Evolutionary conservation across 2,113 vertebrate genomes (phyloP).

Genomic region (Falcunculus frontatus): DNA sequence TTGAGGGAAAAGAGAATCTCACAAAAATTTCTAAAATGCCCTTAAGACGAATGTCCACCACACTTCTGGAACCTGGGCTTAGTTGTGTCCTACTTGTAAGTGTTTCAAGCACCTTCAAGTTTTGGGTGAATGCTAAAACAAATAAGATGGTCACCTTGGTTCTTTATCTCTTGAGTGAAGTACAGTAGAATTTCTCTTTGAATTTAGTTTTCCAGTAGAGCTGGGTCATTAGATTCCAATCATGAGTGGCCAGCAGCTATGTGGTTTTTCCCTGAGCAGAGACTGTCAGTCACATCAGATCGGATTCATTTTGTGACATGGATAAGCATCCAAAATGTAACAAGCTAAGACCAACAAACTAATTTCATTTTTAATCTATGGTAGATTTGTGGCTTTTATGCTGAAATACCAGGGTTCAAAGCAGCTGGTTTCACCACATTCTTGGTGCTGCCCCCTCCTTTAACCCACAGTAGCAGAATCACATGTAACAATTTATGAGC

Average conservation of each 20-base stretch:
- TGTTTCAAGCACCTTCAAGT: not conserved
- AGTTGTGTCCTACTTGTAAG: not conserved
- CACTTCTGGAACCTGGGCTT: not conserved
- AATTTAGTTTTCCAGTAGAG: not conserved
- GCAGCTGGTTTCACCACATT: slow-evolving; percentile 16
- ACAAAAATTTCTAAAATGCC: not conserved
- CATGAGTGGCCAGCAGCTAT: not conserved
- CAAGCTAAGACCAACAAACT: not conserved
- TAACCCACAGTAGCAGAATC: slow-evolving; percentile 23
- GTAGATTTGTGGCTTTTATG: not conserved
- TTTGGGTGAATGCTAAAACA: not conserved
- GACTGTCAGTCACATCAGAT: not conserved
- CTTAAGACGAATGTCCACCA: not conserved
- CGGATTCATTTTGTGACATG: not conserved
- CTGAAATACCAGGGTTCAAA: slow-evolving; percentile 13
- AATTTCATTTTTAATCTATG: not conserved
- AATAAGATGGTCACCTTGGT: not conserved
- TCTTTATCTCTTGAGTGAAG: not conserved
- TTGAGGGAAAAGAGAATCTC: not conserved
- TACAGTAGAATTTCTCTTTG: not conserved
- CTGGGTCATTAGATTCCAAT: not conserved
- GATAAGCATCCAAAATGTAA: not conserved
- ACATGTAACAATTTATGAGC: not conserved
- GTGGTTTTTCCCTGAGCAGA: not conserved
- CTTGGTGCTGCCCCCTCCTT: slow-evolving; percentile 15